Evolutionary conservation across 2,113 vertebrate species (phyloP).

Genomic region (Solea solea): DNA sequence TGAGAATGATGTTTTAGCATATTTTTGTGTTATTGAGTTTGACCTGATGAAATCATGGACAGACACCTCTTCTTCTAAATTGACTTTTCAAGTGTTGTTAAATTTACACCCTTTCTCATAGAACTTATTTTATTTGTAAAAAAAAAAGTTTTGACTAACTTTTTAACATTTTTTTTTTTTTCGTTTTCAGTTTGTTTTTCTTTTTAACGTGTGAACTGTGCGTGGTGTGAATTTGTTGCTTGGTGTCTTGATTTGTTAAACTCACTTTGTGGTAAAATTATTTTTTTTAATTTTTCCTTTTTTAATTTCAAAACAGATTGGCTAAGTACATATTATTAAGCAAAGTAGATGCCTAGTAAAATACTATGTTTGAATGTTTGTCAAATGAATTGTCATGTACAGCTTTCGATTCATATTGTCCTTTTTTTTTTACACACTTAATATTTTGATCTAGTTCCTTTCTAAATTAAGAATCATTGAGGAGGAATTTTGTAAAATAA

Average conservation of each 20-base stretch:
- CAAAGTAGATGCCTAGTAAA: conserved; percentile 54
- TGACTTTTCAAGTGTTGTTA: conserved; percentile 61
- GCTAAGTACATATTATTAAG: conserved; percentile 46
- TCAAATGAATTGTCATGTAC: conserved; percentile 65
- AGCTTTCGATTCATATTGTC: conserved; percentile 63
- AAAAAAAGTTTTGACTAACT: conserved; percentile 59
- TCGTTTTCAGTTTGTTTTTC: conserved; percentile 23
- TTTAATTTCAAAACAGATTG: conserved; percentile 33
- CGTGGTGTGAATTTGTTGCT: conserved; percentile 61
- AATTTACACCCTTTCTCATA: conserved; percentile 46
- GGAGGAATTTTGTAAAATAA: conserved; percentile 35
- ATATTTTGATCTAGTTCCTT: conserved; percentile 57
- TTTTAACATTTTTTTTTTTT: conserved; percentile 56
- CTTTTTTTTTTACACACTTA: conserved; percentile 53
- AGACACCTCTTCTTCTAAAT: conserved; percentile 50
- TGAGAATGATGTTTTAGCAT: conserved; percentile 58
- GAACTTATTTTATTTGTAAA: conserved; percentile 64
- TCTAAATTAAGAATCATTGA: conserved; percentile 65
- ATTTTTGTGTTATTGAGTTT: conserved; percentile 54
- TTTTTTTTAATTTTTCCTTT: neutral
- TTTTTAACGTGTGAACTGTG: conserved; percentile 63
- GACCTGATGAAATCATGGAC: conserved; percentile 28
- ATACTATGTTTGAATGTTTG: conserved; percentile 54
- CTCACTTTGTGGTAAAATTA: conserved; percentile 40
- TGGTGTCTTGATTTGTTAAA: conserved; percentile 50